Evolutionary conservation across 2,113 vertebrate genomes (phyloP).

Genomic region (Burhinus oedicnemus): DNA sequence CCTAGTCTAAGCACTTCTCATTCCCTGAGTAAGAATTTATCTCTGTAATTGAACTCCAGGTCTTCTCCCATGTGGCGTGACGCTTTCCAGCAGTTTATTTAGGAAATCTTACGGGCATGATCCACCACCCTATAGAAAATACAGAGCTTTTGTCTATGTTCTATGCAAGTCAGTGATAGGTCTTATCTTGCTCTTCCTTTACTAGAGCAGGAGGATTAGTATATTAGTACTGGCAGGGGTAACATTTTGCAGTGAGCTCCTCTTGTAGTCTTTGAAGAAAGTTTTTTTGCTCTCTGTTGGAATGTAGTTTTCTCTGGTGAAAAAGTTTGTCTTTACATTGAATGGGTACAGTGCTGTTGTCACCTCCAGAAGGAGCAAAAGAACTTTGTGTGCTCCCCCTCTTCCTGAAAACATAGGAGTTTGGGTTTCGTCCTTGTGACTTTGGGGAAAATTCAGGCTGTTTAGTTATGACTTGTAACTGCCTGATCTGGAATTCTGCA

Average conservation of each 20-base stretch:
- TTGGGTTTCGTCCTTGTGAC: background rate
- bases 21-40: background rate
- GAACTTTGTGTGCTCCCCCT: background rate
- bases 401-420: background rate
- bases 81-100: background rate
- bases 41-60: background rate
- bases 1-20: background rate
- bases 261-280: background rate
- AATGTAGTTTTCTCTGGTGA: background rate
- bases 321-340: background rate
- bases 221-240: background rate
- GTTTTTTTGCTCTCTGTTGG: background rate
- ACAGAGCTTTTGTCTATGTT: background rate
- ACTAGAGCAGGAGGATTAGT: background rate
- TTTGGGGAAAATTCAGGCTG: background rate
- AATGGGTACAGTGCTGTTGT: background rate
- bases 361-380: background rate
- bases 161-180: rapidly evolving
- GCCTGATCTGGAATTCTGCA: background rate
- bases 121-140: background rate
- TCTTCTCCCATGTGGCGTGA: background rate
- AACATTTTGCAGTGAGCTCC: background rate
- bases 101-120: background rate
- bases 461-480: background rate
- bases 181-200: background rate